phyloP scores from a whole-genome alignment of 2,113 vertebrate species.

The Sapajus apella region DNA sequence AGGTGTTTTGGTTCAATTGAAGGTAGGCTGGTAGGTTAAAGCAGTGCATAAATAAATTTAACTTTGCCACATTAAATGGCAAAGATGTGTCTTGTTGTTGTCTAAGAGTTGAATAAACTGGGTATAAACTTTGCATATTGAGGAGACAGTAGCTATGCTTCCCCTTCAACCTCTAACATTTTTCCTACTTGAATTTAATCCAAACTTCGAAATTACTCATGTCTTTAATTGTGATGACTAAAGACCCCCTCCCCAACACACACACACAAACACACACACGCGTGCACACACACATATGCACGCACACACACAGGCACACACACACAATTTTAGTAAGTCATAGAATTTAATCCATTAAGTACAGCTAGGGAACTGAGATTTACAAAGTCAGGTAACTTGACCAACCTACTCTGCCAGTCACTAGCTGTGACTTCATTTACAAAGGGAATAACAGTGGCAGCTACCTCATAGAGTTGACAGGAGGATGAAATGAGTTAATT shows the following conservation, averaged over 20 bases:
- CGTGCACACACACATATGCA: too few species aligned
- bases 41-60: not conserved
- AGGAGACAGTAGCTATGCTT: not conserved
- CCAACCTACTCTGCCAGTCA: too few species aligned
- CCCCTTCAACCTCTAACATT: not conserved
- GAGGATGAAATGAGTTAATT: not conserved
- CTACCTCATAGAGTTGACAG: not conserved
- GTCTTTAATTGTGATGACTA: not conserved
- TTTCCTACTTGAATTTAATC: not conserved
- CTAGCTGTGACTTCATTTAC: not conserved
- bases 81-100: not conserved
- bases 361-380: not conserved
- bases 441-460: too few species aligned
- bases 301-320: not conserved
- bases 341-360: not conserved
- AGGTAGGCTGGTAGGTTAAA: not conserved
- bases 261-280: too few species aligned
- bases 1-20: not conserved
- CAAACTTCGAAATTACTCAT: not conserved
- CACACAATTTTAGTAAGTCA: not conserved
- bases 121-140: not conserved
- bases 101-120: not conserved
- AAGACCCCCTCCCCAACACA: not conserved
- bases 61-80: not conserved
- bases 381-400: not conserved